Evolutionary conservation across 2,797 vertebrate species (phyloP), one percentile per base, ranked within the genome.

Genomic region (Pelodytes ibericus): DNA sequence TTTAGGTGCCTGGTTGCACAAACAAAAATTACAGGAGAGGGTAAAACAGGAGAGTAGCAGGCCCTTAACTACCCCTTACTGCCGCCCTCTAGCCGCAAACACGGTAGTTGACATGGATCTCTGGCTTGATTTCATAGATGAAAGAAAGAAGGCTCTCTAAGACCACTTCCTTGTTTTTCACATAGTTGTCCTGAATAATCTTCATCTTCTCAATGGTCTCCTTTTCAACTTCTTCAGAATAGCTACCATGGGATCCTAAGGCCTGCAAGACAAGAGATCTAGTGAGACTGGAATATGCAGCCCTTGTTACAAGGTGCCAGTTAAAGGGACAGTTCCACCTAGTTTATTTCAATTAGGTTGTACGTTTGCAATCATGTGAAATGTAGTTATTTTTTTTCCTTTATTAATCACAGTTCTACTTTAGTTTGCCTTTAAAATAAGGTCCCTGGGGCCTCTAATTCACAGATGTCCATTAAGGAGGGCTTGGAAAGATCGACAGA

Each of bases 81-180:
- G 18, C 22, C 6, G 13, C 4, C 0, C 30, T 9, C 80, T 94
- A 94, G 5, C 92, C 91, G 0, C 87, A 90, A 74, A 92, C 82
- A 74, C 90, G 91, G 15, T 92, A 94, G 80, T 94, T 94, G 51
- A 89, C 78, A 0, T 94, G 92, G 81, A 94, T 92, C 80, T 93
- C 88, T 0, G 93, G 93, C 49, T 85, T 90, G 82, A 94, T 91
- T 62, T 94, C 90, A 0, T 89, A 94, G 78, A 93, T 91, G 0
- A 93, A 82, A 0, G 85, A 81, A 80, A 94, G 65, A 53, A 94
- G 83, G 70, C 89, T 86, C 61, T 86, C 89, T 27, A 94, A 84
- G 22, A 94, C 91, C 30, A 86, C 80, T 49, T 94, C 91, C 2
- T 86, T 81, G 80, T 93, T 92, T 84, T 87, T 88, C 82, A 73